Evolutionary conservation across 1,140 invertebrate species (phyloP).

Genomic region (Bombus huntii): DNA sequence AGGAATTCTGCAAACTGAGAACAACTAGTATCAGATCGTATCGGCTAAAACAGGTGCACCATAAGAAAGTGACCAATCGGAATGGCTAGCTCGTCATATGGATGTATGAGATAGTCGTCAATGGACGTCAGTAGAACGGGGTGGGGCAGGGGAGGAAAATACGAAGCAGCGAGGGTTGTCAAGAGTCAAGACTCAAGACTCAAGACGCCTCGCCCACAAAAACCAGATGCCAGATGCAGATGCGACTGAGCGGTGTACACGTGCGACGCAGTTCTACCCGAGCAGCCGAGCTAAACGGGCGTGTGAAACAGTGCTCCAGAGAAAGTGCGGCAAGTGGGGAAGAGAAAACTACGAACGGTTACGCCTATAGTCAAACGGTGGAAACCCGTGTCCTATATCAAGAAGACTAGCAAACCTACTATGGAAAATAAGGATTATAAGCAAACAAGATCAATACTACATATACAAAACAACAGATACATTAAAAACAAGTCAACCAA

Average conservation of each 20-base stretch:
- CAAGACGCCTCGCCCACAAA: conserved; percentile 68
- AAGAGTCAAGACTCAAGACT: background rate
- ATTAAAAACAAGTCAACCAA: no score
- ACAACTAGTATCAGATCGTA: background rate
- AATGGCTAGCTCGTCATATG: conserved; percentile 3
- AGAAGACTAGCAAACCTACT: no score
- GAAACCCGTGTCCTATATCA: no score
- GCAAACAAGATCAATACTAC: no score
- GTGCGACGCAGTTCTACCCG: conserved; percentile 58
- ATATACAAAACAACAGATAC: no score
- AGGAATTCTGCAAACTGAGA: background rate
- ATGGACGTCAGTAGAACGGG: background rate
- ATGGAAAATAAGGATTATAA: no score
- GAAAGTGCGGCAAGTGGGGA: no score
- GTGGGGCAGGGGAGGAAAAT: conserved; percentile 23
- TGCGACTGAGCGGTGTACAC: conserved; percentile 70
- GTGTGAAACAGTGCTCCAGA: no score
- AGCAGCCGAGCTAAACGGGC: no score
- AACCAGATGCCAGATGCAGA: conserved; percentile 71
- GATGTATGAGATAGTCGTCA: conserved; percentile 6
- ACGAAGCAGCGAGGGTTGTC: conserved; percentile 46
- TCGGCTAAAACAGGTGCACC: conserved; percentile 52
- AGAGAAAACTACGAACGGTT: no score
- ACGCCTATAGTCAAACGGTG: no score
- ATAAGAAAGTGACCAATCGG: conserved; percentile 61